Conservation (phyloP, 2,113 vertebrate species). For the Elanoides forficatus region DNA sequence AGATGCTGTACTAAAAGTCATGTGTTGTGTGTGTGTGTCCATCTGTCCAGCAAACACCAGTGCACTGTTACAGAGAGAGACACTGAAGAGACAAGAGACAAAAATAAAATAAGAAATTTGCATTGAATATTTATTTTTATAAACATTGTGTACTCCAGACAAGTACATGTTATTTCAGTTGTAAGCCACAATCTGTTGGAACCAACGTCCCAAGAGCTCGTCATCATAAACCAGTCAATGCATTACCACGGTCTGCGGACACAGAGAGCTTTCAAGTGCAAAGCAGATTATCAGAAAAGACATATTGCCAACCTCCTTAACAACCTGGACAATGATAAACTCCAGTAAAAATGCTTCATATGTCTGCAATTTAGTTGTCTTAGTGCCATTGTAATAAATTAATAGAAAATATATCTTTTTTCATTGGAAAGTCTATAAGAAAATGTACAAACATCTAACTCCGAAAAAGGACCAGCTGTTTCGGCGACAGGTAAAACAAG, state of each 20-base stretch:
- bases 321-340: constrained; percentile 6
- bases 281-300: constrained; percentile 66
- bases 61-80: neutral
- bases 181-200: constrained; percentile 49
- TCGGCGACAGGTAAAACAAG: constrained; percentile 77
- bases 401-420: constrained; percentile 96
- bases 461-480: constrained; percentile 96
- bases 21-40: too few species aligned
- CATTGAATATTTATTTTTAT: constrained; percentile 67
- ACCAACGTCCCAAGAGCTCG: constrained; percentile 27
- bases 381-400: constrained; percentile 93
- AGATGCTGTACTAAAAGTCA: neutral
- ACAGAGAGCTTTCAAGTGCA: constrained; percentile 63
- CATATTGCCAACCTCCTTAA: constrained; percentile 15
- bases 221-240: constrained; percentile 40
- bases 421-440: constrained; percentile 79
- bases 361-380: constrained; percentile 58
- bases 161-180: constrained; percentile 39
- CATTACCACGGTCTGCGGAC: constrained; percentile 31
- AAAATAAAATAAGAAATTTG: constrained; percentile 12
- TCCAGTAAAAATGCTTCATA: constrained; percentile 53
- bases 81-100: neutral
- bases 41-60: neutral
- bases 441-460: constrained; percentile 85
- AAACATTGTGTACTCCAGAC: constrained; percentile 40